A percentile compares a stretch with the other conserved stretches of the same genome.
Conservation (phyloP, 2,113 vertebrate species). For the Gopherus flavomarginatus region DNA sequence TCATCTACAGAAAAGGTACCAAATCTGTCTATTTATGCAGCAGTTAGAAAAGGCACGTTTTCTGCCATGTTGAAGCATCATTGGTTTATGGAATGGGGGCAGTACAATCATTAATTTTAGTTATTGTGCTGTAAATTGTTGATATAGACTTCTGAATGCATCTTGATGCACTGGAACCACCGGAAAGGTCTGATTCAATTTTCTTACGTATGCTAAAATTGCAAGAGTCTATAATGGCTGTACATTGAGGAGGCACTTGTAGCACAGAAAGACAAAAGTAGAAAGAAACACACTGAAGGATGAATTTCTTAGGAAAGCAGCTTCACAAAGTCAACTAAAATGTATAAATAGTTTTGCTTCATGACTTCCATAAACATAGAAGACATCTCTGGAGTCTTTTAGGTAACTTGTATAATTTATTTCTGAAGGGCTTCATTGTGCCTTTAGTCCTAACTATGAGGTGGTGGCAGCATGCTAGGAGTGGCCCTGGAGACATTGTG, state of each 20-base stretch:
- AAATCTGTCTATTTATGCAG: not conserved
- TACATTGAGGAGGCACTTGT: not conserved
- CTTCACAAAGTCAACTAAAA: not conserved
- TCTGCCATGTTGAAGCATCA: not conserved
- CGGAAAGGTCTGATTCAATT: not conserved
- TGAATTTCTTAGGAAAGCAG: not conserved
- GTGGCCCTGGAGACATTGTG: not conserved
- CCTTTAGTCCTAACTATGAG: not conserved
- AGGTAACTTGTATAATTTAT: not conserved
- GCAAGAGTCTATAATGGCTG: not conserved
- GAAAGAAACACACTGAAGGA: not conserved
- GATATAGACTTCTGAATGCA: not conserved
- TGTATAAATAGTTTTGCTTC: not conserved
- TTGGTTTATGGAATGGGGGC: not conserved
- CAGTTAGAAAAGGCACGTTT: not conserved
- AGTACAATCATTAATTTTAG: not conserved
- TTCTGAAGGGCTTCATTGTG: not conserved
- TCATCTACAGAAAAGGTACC: not conserved
- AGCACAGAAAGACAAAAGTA: not conserved
- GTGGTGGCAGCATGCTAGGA: not conserved
- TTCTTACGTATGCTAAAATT: not conserved
- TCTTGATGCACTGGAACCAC: not conserved
- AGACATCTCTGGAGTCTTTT: not conserved
- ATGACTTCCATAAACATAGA: not conserved
- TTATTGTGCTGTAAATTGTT: constrained; percentile 17